These are phyloP conservation scores for Ptychochromis oligacanthus DNA, from an alignment of 2,113 vertebrate species.

Conservation along the genomic window DNA sequence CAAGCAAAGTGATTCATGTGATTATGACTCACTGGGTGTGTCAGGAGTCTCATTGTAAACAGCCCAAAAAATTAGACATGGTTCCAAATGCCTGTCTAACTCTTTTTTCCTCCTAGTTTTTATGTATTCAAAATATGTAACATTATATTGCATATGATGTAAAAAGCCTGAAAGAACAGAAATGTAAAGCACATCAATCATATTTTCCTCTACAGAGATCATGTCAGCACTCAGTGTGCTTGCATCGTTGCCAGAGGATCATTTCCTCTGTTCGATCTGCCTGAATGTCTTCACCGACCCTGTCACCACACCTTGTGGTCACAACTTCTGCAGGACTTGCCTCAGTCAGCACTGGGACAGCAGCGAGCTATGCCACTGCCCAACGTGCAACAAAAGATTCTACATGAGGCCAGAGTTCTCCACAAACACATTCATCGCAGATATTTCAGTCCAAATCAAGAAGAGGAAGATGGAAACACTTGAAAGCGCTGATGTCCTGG, in stretches of 20 bases:
- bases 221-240: constrained; percentile 40
- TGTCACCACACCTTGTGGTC: constrained; percentile 59
- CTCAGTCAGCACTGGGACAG: constrained; percentile 70
- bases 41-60: not conserved
- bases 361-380: constrained; percentile 67
- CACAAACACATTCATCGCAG: constrained; percentile 69
- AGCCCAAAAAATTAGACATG: not conserved
- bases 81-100: not conserved
- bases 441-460: constrained; percentile 69
- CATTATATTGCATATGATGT: not conserved
- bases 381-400: constrained; percentile 72
- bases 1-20: constrained; percentile 1
- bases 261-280: constrained; percentile 60
- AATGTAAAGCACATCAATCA: not conserved
- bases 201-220: constrained; percentile 8
- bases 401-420: constrained; percentile 46
- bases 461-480: constrained; percentile 9
- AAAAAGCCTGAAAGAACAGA: not conserved
- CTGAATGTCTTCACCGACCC: constrained; percentile 62
- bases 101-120: not conserved
- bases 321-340: constrained; percentile 74
- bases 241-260: constrained; percentile 26
- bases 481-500: not conserved
- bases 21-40: constrained; percentile 51
- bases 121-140: not conserved